Evolutionary conservation across 2,888 invertebrate species (phyloP).

Genomic region (Lasioglossum leucozonium): DNA sequence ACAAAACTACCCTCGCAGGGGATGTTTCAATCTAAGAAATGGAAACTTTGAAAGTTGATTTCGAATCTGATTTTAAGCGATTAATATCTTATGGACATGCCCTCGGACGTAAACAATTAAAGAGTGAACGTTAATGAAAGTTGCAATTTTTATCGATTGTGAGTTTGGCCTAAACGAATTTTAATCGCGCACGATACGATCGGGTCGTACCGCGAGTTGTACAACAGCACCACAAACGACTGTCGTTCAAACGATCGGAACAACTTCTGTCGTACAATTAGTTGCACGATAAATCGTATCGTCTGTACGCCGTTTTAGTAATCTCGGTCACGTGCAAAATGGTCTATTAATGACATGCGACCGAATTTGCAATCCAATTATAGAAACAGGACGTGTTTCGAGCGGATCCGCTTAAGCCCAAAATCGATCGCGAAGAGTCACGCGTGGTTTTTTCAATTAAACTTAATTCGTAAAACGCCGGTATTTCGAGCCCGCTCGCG

Average conservation of each 20-base stretch:
- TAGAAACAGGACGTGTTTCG: constrained; percentile 8
- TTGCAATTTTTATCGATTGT: too few species aligned
- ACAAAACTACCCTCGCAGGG: too few species aligned
- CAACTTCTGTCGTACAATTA: constrained; percentile 2
- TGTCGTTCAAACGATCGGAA: neutral
- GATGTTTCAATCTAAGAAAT: too few species aligned
- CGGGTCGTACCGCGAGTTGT: neutral
- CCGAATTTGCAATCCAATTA: constrained; percentile 34
- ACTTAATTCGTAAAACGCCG: constrained; percentile 11
- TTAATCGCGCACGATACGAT: neutral
- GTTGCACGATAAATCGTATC: neutral
- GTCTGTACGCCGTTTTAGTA: constrained; percentile 1
- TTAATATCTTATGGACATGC: too few species aligned
- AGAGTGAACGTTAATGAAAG: too few species aligned
- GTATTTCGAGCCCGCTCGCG: neutral
- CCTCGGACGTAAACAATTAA: too few species aligned
- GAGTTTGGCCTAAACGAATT: too few species aligned
- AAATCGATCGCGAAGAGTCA: constrained; percentile 12
- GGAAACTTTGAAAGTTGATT: too few species aligned
- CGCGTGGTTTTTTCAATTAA: constrained; percentile 18
- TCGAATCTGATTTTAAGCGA: too few species aligned
- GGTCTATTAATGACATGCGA: neutral
- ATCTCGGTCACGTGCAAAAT: neutral
- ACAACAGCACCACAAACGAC: neutral
- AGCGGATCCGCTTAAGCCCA: neutral